phyloP scores from a whole-genome alignment of 2,113 vertebrate species.

The Chelonoidis abingdonii region DNA sequence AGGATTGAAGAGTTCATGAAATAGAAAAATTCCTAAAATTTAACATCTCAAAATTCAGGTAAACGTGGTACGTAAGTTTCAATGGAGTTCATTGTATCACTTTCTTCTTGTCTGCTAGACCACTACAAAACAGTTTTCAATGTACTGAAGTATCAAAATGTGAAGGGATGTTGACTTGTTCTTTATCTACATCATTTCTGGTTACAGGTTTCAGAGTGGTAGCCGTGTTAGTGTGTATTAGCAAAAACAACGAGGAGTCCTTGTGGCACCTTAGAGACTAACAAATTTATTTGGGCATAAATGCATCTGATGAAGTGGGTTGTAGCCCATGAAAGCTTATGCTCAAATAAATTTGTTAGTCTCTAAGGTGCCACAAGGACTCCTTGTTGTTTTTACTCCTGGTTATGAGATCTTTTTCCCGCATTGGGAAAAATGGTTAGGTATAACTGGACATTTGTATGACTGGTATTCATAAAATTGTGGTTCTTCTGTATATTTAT shows the following conservation, averaged over 20 bases:
- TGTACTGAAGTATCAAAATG: background rate
- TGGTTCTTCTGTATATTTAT: background rate
- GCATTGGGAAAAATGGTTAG: background rate
- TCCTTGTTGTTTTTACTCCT: background rate
- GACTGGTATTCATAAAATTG: background rate
- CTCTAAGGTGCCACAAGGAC: too few relatives aligned
- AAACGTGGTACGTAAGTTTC: background rate
- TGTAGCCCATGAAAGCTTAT: too few relatives aligned
- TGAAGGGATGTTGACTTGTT: background rate
- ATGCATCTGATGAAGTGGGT: too few relatives aligned
- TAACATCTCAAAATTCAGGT: background rate
- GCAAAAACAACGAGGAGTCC: too few relatives aligned
- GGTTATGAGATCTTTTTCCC: background rate
- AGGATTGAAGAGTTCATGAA: background rate
- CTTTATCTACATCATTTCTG: background rate
- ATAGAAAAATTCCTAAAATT: background rate
- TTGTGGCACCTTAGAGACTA: too few relatives aligned
- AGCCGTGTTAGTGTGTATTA: too few relatives aligned
- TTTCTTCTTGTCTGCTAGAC: background rate
- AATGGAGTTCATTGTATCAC: background rate
- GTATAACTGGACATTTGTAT: background rate
- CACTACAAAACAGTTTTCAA: background rate
- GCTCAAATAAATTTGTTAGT: too few relatives aligned
- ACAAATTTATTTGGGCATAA: too few relatives aligned
- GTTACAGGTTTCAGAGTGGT: background rate